Evolutionary conservation across 2,888 invertebrate species (phyloP).

Genomic region (Monochamus alternatus): DNA sequence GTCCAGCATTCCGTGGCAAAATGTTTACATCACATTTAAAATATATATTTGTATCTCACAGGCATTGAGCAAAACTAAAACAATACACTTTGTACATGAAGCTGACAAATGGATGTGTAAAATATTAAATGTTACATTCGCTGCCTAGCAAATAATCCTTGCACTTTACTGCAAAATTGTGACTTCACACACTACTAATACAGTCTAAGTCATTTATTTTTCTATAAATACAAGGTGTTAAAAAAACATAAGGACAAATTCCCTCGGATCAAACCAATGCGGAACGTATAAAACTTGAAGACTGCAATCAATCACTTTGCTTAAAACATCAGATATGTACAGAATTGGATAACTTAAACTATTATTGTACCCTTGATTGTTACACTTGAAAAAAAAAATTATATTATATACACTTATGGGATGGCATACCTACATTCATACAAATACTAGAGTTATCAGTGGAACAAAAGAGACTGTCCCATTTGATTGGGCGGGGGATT

Average conservation of each 20-base stretch:
- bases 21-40: too few relatives aligned
- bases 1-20: too few relatives aligned
- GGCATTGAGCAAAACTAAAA: too few relatives aligned
- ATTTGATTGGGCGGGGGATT: conserved; percentile 64
- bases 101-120: too few relatives aligned
- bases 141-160: neutral
- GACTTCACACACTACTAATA: neutral
- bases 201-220: neutral
- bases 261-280: neutral
- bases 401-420: conserved; percentile 54
- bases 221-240: neutral
- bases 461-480: conserved; percentile 68
- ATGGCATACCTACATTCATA: conserved; percentile 51
- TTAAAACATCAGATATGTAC: conserved; percentile 58
- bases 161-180: neutral
- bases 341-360: conserved; percentile 43
- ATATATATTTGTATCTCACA: too few relatives aligned
- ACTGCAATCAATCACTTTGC: conserved; percentile 51
- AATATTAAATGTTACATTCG: too few relatives aligned
- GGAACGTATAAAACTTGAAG: conserved; percentile 11
- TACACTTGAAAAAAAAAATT: conserved; percentile 54
- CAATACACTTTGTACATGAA: too few relatives aligned
- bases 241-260: conserved; percentile 2
- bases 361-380: conserved; percentile 63
- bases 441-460: conserved; percentile 53